These are phyloP conservation scores for Scaptomyza tumidula DNA, from an alignment of 2,888 invertebrate genomes.

Conservation along the genomic window DNA sequence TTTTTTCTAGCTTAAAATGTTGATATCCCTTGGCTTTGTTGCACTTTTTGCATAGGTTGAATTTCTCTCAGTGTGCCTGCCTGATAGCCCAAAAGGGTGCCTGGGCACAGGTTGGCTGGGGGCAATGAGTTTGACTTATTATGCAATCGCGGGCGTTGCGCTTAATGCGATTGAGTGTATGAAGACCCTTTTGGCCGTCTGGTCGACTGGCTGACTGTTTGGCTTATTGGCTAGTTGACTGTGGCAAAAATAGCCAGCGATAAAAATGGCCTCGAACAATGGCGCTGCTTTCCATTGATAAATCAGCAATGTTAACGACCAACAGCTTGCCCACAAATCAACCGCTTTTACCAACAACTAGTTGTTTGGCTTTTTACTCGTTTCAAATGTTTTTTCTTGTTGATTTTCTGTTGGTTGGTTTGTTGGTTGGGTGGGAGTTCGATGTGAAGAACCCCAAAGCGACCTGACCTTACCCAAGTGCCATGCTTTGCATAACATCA, in stretches of 20 bases:
- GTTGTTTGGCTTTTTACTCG: not conserved
- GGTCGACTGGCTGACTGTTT: not conserved
- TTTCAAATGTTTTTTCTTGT: not conserved
- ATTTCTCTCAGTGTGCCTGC: not conserved
- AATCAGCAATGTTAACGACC: conserved; percentile 47
- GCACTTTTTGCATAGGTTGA: not conserved
- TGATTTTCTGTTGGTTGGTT: not conserved
- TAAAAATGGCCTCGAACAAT: conserved; percentile 40
- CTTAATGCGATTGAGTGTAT: conserved; percentile 52
- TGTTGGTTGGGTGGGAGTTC: conserved; percentile 8
- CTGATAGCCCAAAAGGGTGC: not conserved
- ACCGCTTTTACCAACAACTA: conserved; percentile 47
- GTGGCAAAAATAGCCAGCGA: conserved; percentile 38
- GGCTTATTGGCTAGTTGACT: conserved; percentile 4
- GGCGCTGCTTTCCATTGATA: conserved; percentile 58
- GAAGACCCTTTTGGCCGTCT: conserved; percentile 41
- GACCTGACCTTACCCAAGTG: conserved; percentile 53
- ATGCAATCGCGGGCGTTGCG: conserved; percentile 51
- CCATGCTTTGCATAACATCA: conserved; percentile 52
- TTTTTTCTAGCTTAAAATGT: too few relatives aligned
- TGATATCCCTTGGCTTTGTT: not conserved
- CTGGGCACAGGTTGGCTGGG: not conserved
- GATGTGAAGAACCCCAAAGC: conserved; percentile 33
- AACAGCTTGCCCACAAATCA: conserved; percentile 50
- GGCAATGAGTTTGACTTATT: conserved; percentile 28